Conservation (phyloP, 2,888 invertebrate genomes). For the Oscheius onirici region DNA sequence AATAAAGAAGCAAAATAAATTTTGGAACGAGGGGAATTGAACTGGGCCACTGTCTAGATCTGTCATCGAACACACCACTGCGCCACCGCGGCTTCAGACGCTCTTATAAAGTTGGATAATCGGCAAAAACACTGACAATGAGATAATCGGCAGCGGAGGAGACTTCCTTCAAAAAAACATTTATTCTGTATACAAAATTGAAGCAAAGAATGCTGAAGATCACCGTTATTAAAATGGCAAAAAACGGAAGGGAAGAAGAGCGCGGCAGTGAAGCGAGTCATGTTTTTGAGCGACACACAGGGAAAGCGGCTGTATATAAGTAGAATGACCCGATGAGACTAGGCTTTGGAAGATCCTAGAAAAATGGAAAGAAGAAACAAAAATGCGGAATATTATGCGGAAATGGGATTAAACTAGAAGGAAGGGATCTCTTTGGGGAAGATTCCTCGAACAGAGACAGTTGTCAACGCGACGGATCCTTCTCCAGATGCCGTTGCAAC, state of each 20-base stretch:
- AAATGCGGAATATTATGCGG: constrained; percentile 3
- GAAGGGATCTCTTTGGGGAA: constrained; percentile 45
- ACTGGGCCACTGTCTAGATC: too few species aligned
- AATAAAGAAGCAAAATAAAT: too few species aligned
- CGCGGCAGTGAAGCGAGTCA: constrained; percentile 7
- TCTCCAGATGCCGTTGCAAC: constrained; percentile 68
- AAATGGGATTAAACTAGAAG: constrained; percentile 50
- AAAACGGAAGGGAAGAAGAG: background rate
- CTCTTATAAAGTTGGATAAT: too few species aligned
- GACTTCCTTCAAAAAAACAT: too few species aligned
- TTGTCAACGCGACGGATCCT: constrained; percentile 53
- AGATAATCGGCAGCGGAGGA: too few species aligned
- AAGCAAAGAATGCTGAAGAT: constrained; percentile 20
- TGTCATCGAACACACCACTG: too few species aligned
- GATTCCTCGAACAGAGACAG: constrained; percentile 53
- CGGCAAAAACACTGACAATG: too few species aligned
- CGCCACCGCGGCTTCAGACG: too few species aligned
- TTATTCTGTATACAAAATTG: too few species aligned
- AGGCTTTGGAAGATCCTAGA: background rate
- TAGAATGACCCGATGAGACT: background rate
- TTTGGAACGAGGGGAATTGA: too few species aligned
- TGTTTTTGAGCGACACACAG: constrained; percentile 1
- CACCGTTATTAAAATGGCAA: constrained; percentile 24
- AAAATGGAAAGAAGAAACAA: background rate
- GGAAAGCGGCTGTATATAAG: background rate